Conservation (phyloP, 64 coral and sea anemone species). For the Stylophora pistillata region DNA sequence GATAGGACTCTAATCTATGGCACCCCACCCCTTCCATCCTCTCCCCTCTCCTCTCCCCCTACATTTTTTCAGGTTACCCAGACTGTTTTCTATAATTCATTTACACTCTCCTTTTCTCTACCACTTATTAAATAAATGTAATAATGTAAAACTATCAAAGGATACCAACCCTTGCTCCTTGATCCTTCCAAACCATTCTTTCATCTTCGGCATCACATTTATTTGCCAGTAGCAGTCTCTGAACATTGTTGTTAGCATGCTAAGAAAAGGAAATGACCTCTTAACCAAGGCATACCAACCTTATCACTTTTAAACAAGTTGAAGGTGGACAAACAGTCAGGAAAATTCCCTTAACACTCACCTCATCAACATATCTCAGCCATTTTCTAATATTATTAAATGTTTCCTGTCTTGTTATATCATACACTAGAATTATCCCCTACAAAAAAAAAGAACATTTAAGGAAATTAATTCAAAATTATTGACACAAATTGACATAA, state of each 20-base stretch:
- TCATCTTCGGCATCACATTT: conserved; percentile 94
- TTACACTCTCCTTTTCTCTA: neutral
- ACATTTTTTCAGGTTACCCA: too few relatives aligned
- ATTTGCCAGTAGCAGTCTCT: conserved; percentile 89
- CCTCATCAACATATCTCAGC: conserved; percentile 98
- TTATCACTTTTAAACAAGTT: too few relatives aligned
- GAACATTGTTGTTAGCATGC: conserved; percentile 96
- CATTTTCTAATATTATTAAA: conserved; percentile 97
- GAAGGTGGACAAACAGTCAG: too few relatives aligned
- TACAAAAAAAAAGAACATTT: conserved; percentile 17
- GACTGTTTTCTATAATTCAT: neutral
- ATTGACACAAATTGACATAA: too few relatives aligned
- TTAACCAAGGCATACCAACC: too few relatives aligned
- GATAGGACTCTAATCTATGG: too few relatives aligned
- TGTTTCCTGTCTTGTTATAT: conserved; percentile 97
- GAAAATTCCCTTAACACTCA: neutral
- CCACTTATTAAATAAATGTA: neutral
- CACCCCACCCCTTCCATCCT: too few relatives aligned
- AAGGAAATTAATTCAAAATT: neutral
- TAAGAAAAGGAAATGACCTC: neutral
- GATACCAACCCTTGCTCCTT: conserved; percentile 73
- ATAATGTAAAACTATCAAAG: neutral
- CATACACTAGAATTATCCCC: conserved; percentile 99
- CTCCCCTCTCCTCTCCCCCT: too few relatives aligned
- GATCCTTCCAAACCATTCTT: conserved; percentile 84